Base-by-base conservation (phyloP, 2,888 invertebrate genomes). In the Drosophila nr. perissopoda region DNA sequence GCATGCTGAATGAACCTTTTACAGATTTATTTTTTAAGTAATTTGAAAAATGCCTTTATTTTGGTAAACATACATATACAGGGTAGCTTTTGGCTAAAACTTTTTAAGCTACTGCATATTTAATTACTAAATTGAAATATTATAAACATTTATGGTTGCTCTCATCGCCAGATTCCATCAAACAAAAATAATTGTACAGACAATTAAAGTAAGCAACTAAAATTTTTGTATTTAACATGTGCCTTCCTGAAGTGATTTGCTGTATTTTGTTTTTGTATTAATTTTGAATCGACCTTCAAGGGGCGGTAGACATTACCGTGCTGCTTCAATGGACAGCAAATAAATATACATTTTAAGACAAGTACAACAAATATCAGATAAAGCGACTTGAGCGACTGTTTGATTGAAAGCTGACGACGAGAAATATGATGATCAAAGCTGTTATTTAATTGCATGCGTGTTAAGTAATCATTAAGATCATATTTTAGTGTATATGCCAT, bases 261-360 rank as follows among this genome's bases (percentile, higher is more conserved):
- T 48, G 57, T 62, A 62, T 49, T 64, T 51, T 16, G 11, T 40
- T 45, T 51, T 31, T 45, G 33, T 56, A 21, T 45, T 16, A 25
- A 29, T 57, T 75, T 40, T 62, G 38, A 45, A 48, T 38, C 34
- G 89, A 89, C 86, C 86, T 86, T 86, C 87, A 73, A 77, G 65
- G 90, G 89, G 90, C 90, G 89, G 89, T 66, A 72, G 72, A 76
- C 38, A 81, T 74, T 83, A 77, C 79, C 60, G 89, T 64, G 72
- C 54, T 82, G 83, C 87, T 86, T 86, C 87, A 89, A 80, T 87
- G 90, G 74, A 51, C 77, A 76, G 69, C 72, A 71, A 83, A n/a
- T n/a, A n/a, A 70, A 69, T 48, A 45, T 11, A 80, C 5, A 45
- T 40, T 54, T 31, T 3, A 66, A 67, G 58, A 54, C 36, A 73